Evolutionary conservation across 2,888 invertebrate species (phyloP).

Genomic region (Cephus pulcher): DNA sequence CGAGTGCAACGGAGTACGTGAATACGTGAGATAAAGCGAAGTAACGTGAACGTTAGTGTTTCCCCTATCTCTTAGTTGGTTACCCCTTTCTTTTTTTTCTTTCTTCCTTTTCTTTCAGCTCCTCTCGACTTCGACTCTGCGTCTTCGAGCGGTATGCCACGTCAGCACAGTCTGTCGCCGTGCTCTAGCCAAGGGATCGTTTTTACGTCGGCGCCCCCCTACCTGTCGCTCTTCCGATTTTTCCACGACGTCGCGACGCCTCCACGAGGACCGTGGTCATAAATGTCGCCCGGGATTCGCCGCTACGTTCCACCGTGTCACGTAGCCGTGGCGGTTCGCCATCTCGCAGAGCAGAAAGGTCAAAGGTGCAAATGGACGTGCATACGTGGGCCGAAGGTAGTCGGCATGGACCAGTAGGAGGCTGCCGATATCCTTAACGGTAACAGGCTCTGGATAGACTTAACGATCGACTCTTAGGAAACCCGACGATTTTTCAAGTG

Average conservation of each 20-base stretch:
- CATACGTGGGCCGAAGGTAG: neutral
- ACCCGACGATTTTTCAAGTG: neutral
- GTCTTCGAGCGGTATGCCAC: conserved; percentile 21
- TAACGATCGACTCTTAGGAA: neutral
- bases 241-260: neutral
- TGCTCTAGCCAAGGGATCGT: conserved; percentile 37
- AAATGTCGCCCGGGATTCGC: neutral
- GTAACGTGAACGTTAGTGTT: neutral
- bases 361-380: neutral
- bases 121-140: neutral
- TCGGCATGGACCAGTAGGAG: neutral
- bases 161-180: conserved; percentile 47
- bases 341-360: neutral
- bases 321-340: neutral
- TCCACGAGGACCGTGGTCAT: neutral
- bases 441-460: neutral
- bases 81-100: neutral
- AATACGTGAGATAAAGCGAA: neutral
- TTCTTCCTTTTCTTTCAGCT: neutral
- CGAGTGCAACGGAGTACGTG: neutral
- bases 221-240: conserved; percentile 3
- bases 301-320: neutral
- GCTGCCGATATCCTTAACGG: neutral
- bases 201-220: conserved; percentile 26
- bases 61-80: neutral